Conservation (phyloP, 2,888 invertebrate species). For the Syrphus vitripennis region DNA sequence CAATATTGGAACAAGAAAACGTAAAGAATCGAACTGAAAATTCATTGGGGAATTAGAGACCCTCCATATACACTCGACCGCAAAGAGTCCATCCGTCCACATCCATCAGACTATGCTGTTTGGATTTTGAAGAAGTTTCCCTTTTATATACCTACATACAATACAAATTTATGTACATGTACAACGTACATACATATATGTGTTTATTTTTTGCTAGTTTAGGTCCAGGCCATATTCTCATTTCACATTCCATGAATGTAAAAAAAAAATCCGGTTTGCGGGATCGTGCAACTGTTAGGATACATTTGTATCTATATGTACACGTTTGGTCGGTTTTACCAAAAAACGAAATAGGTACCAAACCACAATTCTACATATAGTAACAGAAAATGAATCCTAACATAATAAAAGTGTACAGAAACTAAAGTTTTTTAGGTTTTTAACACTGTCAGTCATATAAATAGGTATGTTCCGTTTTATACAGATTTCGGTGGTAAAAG, state of each 20-base stretch:
- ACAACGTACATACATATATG: neutral
- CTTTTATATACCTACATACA: neutral
- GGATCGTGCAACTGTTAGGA: slow-evolving; percentile 33
- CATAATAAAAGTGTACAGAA: slow-evolving; percentile 2
- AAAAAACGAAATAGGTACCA: slow-evolving; percentile 2
- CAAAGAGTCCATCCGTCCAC: slow-evolving; percentile 49
- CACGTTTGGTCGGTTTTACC: slow-evolving; percentile 1
- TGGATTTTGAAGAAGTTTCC: slow-evolving; percentile 40
- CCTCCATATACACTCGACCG: slow-evolving; percentile 37
- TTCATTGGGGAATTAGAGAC: slow-evolving; percentile 68
- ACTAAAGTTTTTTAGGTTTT: neutral
- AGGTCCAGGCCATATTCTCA: slow-evolving; percentile 22
- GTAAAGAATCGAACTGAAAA: slow-evolving; percentile 64
- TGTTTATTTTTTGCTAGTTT: neutral
- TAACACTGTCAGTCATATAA: neutral
- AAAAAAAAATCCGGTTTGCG: neutral
- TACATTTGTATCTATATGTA: neutral
- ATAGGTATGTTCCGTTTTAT: neutral
- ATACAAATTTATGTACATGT: neutral
- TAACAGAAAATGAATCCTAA: slow-evolving; percentile 25
- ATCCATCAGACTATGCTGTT: slow-evolving; percentile 46
- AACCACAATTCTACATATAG: slow-evolving; percentile 37
- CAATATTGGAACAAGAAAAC: slow-evolving; percentile 45
- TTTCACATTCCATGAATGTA: slow-evolving; percentile 21
- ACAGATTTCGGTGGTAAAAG: no score